Evolutionary conservation across 2,797 vertebrate genomes (phyloP).

Genomic region (Microctenopoma stevenorrisi): DNA sequence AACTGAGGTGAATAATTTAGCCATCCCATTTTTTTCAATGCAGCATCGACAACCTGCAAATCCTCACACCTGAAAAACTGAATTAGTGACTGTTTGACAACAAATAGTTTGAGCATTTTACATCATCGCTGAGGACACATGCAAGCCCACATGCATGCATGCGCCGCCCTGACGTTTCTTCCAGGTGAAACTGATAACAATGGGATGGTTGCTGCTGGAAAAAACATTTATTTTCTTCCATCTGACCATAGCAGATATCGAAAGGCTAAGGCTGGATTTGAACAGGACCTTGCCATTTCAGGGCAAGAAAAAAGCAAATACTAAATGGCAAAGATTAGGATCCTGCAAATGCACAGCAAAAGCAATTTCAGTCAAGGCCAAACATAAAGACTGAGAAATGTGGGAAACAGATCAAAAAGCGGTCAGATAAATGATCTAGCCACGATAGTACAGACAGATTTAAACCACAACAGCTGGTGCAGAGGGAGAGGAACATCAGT

Average conservation of each 20-base stretch:
- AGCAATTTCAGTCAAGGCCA: conserved; percentile 61
- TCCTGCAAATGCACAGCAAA: conserved; percentile 59
- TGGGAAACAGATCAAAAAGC: conserved; percentile 64
- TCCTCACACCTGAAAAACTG: background rate
- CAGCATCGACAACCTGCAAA: background rate
- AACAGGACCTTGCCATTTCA: conserved; percentile 35
- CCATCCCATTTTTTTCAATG: background rate
- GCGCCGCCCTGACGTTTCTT: conserved; percentile 9
- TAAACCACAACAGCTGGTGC: conserved; percentile 80
- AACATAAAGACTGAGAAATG: conserved; percentile 57
- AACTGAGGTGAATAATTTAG: too few relatives aligned
- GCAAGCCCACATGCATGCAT: background rate
- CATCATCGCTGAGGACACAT: background rate
- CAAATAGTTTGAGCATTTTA: background rate
- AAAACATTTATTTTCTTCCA: conserved; percentile 20
- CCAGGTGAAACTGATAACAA: conserved; percentile 41
- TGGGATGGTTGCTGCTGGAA: conserved; percentile 14
- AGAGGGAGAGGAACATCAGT: conserved; percentile 65
- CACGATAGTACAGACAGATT: conserved; percentile 63
- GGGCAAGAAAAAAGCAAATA: conserved; percentile 22
- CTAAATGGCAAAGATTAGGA: conserved; percentile 40
- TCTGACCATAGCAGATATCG: conserved; percentile 22
- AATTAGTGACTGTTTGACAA: too few relatives aligned
- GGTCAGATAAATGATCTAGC: conserved; percentile 69
- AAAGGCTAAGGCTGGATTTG: conserved; percentile 56